Percentiles rank a stretch among this genome's conserved stretches.
phyloP scores from a whole-genome alignment of 2,797 vertebrate species.

The Mareca strepera region DNA sequence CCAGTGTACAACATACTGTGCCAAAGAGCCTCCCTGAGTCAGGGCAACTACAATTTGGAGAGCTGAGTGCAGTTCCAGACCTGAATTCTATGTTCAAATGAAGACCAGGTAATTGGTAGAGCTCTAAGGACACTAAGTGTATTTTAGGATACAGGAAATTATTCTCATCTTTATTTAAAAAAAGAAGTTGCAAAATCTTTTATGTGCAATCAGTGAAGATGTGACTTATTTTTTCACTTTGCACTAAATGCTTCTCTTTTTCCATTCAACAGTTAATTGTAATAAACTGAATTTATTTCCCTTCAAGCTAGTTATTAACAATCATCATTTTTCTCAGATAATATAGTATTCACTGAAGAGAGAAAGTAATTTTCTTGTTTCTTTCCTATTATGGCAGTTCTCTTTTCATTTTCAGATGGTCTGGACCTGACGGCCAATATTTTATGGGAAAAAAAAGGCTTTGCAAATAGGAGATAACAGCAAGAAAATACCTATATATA shows the following conservation, averaged over 20 bases:
- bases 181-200: neutral
- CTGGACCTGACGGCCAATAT: neutral
- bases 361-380: neutral
- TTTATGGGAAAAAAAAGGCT: neutral
- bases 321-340: neutral
- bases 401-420: neutral
- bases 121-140: neutral
- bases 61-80: neutral
- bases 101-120: neutral
- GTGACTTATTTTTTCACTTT: neutral
- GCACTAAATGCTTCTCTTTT: neutral
- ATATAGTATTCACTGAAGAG: neutral
- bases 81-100: neutral
- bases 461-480: neutral
- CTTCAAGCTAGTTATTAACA: neutral
- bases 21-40: neutral
- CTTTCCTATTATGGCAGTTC: neutral
- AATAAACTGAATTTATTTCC: conserved; percentile 4
- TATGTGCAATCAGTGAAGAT: neutral
- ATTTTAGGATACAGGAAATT: neutral
- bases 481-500: neutral
- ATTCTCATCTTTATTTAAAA: neutral
- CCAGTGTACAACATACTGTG: accelerated
- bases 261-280: neutral
- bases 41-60: neutral